These are phyloP conservation scores for Ornithoptera alexandrae DNA, from an alignment of 2,888 invertebrate genomes.

Conservation along the genomic window DNA sequence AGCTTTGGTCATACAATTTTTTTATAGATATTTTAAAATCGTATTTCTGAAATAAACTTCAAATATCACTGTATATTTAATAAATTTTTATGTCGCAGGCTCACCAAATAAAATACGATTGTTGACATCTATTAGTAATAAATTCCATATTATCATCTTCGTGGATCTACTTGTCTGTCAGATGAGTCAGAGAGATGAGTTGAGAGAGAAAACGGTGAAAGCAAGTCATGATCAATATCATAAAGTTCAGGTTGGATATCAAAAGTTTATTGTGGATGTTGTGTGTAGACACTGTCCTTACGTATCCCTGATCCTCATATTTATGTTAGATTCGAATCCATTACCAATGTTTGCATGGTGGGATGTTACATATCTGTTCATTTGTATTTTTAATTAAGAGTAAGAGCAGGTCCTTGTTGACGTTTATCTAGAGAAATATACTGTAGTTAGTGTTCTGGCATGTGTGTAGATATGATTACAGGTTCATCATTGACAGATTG, in stretches of 20 bases:
- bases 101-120: background rate
- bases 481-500: background rate
- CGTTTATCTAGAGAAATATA: background rate
- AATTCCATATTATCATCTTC: slow-evolving; percentile 6
- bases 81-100: slow-evolving; percentile 11
- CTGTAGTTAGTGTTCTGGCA: slow-evolving; percentile 4
- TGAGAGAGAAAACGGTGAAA: slow-evolving; percentile 10
- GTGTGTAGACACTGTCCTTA: slow-evolving; percentile 16
- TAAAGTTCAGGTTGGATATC: slow-evolving; percentile 19
- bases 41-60: no score
- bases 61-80: no score
- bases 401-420: background rate
- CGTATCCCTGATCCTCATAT: slow-evolving; percentile 1
- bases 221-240: slow-evolving; percentile 18
- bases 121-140: background rate
- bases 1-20: background rate
- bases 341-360: slow-evolving; percentile 20
- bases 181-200: background rate
- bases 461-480: background rate
- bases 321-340: slow-evolving; percentile 11
- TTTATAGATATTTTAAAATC: no score
- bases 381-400: background rate
- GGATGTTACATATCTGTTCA: background rate
- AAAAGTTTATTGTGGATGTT: slow-evolving; percentile 16
- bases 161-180: slow-evolving; percentile 1